Evolutionary conservation across 2,888 invertebrate species (phyloP).

Genomic region (Erebia aethiops): DNA sequence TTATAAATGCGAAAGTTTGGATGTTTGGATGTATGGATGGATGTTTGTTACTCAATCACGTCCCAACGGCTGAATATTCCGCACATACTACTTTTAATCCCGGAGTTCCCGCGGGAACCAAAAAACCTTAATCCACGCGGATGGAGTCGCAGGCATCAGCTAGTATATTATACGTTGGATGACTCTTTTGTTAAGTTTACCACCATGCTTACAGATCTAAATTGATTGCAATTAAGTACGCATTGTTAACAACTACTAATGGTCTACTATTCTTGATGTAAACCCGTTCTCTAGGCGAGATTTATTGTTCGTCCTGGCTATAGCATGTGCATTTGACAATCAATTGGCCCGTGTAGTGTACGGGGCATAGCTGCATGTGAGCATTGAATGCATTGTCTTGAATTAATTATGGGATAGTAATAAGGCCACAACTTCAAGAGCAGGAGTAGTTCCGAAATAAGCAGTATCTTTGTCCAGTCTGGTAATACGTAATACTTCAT

Average conservation of each 20-base stretch:
- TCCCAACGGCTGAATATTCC: too few relatives aligned
- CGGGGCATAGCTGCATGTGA: conserved; percentile 31
- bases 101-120: too few relatives aligned
- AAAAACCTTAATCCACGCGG: too few relatives aligned
- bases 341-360: conserved; percentile 15
- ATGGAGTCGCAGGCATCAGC: too few relatives aligned
- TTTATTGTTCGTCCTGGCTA: conserved; percentile 31
- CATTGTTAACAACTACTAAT: not conserved
- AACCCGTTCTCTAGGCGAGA: conserved; percentile 1
- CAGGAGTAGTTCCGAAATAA: conserved; percentile 32
- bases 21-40: too few relatives aligned
- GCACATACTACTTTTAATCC: too few relatives aligned
- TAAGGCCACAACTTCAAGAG: conserved; percentile 38
- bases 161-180: too few relatives aligned
- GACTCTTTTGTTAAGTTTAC: not conserved
- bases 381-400: conserved; percentile 40
- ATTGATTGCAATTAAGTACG: not conserved
- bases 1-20: too few relatives aligned
- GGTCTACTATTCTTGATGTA: conserved; percentile 7
- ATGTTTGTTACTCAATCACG: too few relatives aligned
- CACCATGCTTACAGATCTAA: not conserved
- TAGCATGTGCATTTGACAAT: conserved; percentile 31
- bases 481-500: not conserved
- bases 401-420: conserved; percentile 41
- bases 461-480: not conserved